A percentile compares a stretch with the other conserved stretches of the same genome.
phyloP scores from a whole-genome alignment of 2,888 invertebrate genomes.

The Thyatira batis region DNA sequence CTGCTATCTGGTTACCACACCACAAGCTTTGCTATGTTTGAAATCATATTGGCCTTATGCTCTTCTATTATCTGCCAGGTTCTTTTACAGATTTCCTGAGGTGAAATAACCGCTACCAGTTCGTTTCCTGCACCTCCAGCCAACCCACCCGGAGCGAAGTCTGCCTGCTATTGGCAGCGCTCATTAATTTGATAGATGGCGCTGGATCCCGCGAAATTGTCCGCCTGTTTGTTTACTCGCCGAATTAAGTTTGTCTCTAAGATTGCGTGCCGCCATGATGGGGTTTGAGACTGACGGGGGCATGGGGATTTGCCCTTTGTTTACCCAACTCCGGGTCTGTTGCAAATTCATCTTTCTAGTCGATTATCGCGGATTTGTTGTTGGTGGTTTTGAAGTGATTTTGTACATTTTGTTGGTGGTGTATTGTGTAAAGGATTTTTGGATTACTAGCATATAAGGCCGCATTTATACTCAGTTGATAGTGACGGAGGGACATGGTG shows the following conservation, averaged over 20 bases:
- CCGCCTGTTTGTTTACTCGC: slow-evolving; percentile 26
- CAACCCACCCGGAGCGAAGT: slow-evolving; percentile 10
- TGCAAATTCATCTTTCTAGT: not conserved
- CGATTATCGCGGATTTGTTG: not conserved
- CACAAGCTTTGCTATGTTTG: no score
- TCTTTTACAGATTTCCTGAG: no score
- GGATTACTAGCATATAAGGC: no score
- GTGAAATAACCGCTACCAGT: not conserved
- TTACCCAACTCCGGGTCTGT: slow-evolving; percentile 6
- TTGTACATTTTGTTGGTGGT: not conserved
- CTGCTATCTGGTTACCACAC: no score
- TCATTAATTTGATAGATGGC: slow-evolving; percentile 52
- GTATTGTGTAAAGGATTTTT: not conserved
- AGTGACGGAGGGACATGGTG: no score
- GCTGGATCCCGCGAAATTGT: slow-evolving; percentile 10
- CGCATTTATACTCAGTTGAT: no score
- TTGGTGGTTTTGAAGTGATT: not conserved
- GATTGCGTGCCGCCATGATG: slow-evolving; percentile 12
- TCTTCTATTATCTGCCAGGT: no score
- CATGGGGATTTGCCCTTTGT: slow-evolving; percentile 9
- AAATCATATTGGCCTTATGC: no score
- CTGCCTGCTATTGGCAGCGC: slow-evolving; percentile 39
- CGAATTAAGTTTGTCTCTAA: slow-evolving; percentile 35
- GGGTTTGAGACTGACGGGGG: not conserved
- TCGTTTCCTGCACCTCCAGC: not conserved